Base-by-base conservation (phyloP, 2,888 invertebrate species). In the Eudasyphora cyanicolor region DNA sequence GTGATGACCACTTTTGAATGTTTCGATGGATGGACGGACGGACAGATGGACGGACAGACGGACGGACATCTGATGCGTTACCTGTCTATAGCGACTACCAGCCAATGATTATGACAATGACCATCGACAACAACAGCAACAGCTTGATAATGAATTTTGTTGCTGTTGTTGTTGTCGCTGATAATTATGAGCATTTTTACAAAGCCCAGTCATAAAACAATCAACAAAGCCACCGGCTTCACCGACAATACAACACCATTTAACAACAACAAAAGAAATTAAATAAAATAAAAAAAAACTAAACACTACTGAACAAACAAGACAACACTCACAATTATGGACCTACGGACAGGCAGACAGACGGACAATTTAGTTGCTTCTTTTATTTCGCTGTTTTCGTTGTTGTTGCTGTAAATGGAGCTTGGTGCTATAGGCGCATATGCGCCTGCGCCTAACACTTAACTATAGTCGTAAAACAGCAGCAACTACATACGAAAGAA, bases 371-470 rank as follows among this genome's bases (percentile, higher is more conserved):
- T n/a, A 45, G 45, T 45, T 5, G 3, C 3, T 45, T 45, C n/a
- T 45, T 45, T 45, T 45, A 3, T 8, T 45, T 45, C n/a, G 35
- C 35, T 10, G 5, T 35, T 35, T 35, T 35, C 6, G 17, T 62
- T 35, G 24, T 14, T 57, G 49, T 17, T 49, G 57, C 4, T 27
- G 27, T 57, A 57, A 57, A 17, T 2, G 8, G 27, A 5, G 12
- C 27, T 27, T 57, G 24, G 10, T 57, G 24, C 27, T 24, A n/a
- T 27, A 14, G 24, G 24, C 5, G 12, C 6, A 67, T 67, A 49
- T n/a, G 49, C 76, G 67, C 42, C 49, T 67, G 54, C 49, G 64
- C 64, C 49, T 69, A 29, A 49, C 49, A 51, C 64, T 69, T 69
- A 29, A 49, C 27, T 49, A 49, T 10, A 69, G 69, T n/a, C 69